Evolutionary conservation across 64 coral and sea anemone species (phyloP).

Genomic region (Catalaphyllia jardinei): DNA sequence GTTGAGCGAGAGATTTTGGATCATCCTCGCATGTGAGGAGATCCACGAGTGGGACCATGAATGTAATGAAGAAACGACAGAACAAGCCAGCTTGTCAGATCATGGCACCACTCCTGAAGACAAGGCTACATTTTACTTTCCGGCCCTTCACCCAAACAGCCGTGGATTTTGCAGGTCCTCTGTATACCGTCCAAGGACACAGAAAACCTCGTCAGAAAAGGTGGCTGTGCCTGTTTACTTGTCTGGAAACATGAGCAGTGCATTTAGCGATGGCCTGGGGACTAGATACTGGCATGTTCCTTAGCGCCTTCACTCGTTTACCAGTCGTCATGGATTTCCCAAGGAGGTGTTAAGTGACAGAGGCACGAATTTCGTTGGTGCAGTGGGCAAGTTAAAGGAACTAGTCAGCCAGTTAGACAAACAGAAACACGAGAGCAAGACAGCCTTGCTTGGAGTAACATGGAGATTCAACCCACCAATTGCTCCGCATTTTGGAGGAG

Average conservation of each 20-base stretch:
- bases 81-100: too few species aligned
- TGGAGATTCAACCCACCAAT: slow-evolving; percentile 49
- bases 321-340: slow-evolving; percentile 20
- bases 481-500: slow-evolving; percentile 56
- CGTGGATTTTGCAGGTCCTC: too few species aligned
- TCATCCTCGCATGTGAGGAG: neutral
- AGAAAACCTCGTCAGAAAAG: slow-evolving; percentile 1
- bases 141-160: slow-evolving; percentile 35
- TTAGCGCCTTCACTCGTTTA: slow-evolving; percentile 38
- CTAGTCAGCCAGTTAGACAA: too few species aligned
- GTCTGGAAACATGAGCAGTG: slow-evolving; percentile 1
- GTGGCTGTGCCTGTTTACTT: slow-evolving; percentile 50
- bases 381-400: slow-evolving; percentile 23
- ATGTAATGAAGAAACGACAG: neutral
- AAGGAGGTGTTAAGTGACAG: slow-evolving; percentile 39
- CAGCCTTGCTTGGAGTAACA: slow-evolving; percentile 28
- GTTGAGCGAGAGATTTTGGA: slow-evolving; percentile 31
- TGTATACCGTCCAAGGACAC: slow-evolving; percentile 37
- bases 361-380: slow-evolving; percentile 50
- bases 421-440: neutral
- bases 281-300: slow-evolving; percentile 45
- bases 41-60: neutral
- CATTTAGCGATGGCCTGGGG: slow-evolving; percentile 25
- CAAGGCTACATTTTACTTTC: slow-evolving; percentile 24
- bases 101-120: too few species aligned